Evolutionary conservation across 2,113 vertebrate genomes (phyloP).

Genomic region (Siniperca chuatsi): DNA sequence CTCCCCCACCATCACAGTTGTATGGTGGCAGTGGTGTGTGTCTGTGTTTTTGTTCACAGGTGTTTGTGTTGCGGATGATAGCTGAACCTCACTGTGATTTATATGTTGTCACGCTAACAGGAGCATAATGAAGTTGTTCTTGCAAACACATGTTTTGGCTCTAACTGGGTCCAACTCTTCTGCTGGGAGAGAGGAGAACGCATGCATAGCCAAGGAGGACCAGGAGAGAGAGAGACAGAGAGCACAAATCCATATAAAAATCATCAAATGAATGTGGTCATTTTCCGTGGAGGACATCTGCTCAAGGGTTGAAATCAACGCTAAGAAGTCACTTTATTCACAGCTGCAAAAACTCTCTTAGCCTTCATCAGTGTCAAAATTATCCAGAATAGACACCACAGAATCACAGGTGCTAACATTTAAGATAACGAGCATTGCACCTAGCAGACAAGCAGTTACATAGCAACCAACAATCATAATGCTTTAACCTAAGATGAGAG

Average conservation of each 20-base stretch:
- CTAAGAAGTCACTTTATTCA: background rate
- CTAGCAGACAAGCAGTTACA: background rate
- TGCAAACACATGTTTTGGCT: slow-evolving; percentile 68
- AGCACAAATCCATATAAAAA: slow-evolving; percentile 40
- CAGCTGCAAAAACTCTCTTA: background rate
- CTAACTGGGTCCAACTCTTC: slow-evolving; percentile 37
- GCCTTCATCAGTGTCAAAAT: background rate
- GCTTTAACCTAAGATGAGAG: background rate
- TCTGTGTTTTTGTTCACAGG: slow-evolving; percentile 41
- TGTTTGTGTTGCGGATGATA: slow-evolving; percentile 26
- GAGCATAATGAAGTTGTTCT: slow-evolving; percentile 76
- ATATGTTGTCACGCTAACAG: slow-evolving; percentile 78
- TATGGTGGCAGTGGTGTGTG: slow-evolving; percentile 1
- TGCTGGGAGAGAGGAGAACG: slow-evolving; percentile 5
- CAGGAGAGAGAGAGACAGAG: background rate
- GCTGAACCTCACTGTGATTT: slow-evolving; percentile 71
- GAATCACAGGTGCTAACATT: background rate
- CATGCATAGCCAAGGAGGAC: slow-evolving; percentile 26
- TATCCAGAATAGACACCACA: background rate
- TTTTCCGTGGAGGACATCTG: background rate
- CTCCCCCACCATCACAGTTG: slow-evolving; percentile 41
- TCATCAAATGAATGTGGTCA: background rate
- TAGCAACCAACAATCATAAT: background rate
- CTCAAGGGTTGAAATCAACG: background rate
- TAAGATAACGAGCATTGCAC: background rate